Evolutionary conservation across 1,140 invertebrate species (phyloP).

Genomic region (Thalassaphorura encarpata): DNA sequence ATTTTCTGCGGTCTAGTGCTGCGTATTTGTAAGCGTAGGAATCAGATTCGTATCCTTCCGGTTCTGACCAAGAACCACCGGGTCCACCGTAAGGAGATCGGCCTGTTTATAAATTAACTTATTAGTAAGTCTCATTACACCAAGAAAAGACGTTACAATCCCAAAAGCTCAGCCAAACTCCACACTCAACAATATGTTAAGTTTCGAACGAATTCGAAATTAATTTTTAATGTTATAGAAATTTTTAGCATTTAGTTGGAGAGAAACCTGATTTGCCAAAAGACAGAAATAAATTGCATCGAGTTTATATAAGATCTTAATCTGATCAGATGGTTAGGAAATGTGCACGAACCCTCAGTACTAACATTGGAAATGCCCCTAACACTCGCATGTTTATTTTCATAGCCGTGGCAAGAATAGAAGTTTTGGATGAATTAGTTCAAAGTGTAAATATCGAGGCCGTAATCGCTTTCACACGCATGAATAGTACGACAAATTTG

Average conservation of each 20-base stretch:
- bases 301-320: too few species aligned
- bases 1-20: conserved; percentile 48
- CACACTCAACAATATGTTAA: not conserved
- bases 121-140: not conserved
- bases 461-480: too few species aligned
- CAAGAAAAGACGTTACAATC: not conserved
- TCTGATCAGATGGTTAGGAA: too few species aligned
- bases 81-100: conserved; percentile 9
- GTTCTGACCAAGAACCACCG: conserved; percentile 64
- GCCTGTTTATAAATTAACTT: conserved; percentile 10
- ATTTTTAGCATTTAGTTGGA: too few species aligned
- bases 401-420: too few species aligned
- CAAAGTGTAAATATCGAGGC: too few species aligned
- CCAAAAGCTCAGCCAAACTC: not conserved
- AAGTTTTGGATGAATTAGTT: too few species aligned
- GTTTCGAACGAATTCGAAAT: not conserved
- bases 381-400: too few species aligned
- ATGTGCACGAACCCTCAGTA: too few species aligned
- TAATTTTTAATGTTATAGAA: not conserved
- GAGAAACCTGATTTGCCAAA: not conserved
- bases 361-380: too few species aligned
- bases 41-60: conserved; percentile 56
- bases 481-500: too few species aligned
- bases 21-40: conserved; percentile 54
- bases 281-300: not conserved